Evolutionary conservation across 2,113 vertebrate species (phyloP).

Genomic region (Barnardius zonarius): DNA sequence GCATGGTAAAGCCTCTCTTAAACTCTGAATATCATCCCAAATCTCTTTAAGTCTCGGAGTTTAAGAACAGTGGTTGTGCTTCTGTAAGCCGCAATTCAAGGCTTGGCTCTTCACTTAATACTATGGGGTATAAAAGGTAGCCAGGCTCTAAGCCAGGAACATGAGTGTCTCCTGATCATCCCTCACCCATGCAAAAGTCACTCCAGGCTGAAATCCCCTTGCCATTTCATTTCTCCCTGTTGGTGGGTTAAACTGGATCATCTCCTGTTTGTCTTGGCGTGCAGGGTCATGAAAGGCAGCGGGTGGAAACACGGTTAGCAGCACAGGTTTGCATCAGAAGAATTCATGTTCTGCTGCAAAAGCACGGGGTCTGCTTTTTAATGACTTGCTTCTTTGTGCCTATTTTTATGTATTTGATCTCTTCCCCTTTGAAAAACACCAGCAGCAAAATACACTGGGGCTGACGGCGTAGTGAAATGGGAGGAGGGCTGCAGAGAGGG

Average conservation of each 20-base stretch:
- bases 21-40: not conserved
- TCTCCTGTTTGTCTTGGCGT: not conserved
- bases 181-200: not conserved
- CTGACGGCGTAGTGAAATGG: not conserved
- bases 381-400: not conserved
- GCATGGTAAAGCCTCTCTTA: not conserved
- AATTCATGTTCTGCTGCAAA: not conserved
- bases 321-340: not conserved
- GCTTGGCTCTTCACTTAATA: not conserved
- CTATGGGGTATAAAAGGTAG: not conserved
- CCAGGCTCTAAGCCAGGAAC: not conserved
- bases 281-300: not conserved
- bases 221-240: not conserved
- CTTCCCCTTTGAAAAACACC: constrained; percentile 28
- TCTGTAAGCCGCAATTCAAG: not conserved
- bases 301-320: not conserved
- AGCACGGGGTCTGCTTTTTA: not conserved
- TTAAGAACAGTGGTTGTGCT: not conserved
- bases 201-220: not conserved
- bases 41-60: not conserved
- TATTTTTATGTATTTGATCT: constrained; percentile 39
- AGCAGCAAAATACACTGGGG: not conserved
- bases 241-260: not conserved
- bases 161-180: not conserved
- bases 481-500: constrained; percentile 20